These are phyloP conservation scores for Agrenia bidenticulata DNA, from an alignment of 2,888 invertebrate species.

Conservation along the genomic window DNA sequence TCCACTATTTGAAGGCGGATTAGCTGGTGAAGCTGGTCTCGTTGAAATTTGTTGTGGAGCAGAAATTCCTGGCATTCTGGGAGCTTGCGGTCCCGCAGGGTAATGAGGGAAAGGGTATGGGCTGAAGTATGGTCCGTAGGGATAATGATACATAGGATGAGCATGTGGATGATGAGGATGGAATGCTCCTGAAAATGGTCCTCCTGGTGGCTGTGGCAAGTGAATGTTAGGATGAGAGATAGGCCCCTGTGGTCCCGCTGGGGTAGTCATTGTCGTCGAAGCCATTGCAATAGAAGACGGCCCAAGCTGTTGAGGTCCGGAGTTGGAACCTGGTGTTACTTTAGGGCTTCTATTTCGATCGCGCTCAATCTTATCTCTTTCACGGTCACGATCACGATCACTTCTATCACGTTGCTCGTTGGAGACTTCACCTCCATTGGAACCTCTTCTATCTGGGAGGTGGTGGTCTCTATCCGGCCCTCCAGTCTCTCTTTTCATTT, in stretches of 20 bases:
- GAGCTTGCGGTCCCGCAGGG: constrained; percentile 64
- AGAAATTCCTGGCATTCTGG: constrained; percentile 55
- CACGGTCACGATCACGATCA: constrained; percentile 36
- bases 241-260: constrained; percentile 50
- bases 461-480: constrained; percentile 19
- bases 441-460: constrained; percentile 26
- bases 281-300: constrained; percentile 43
- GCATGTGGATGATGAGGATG: constrained; percentile 57
- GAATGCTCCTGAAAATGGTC: constrained; percentile 51
- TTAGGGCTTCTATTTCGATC: constrained; percentile 42
- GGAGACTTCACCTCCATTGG: constrained; percentile 21
- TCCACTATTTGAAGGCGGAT: constrained; percentile 30
- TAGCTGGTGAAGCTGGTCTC: constrained; percentile 46
- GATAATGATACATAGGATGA: constrained; percentile 67
- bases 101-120: constrained; percentile 53
- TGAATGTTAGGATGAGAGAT: constrained; percentile 61
- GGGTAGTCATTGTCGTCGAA: constrained; percentile 50
- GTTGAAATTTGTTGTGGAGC: constrained; percentile 41
- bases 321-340: constrained; percentile 26
- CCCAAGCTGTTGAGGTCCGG: constrained; percentile 27
- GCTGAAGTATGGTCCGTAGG: constrained; percentile 50
- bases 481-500: constrained; percentile 30
- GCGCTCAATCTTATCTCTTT: constrained; percentile 28
- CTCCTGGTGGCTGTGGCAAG: constrained; percentile 57
- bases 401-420: constrained; percentile 27